Evolutionary conservation across 2,888 invertebrate species (phyloP).

Genomic region (Meliscaeva auricollis): DNA sequence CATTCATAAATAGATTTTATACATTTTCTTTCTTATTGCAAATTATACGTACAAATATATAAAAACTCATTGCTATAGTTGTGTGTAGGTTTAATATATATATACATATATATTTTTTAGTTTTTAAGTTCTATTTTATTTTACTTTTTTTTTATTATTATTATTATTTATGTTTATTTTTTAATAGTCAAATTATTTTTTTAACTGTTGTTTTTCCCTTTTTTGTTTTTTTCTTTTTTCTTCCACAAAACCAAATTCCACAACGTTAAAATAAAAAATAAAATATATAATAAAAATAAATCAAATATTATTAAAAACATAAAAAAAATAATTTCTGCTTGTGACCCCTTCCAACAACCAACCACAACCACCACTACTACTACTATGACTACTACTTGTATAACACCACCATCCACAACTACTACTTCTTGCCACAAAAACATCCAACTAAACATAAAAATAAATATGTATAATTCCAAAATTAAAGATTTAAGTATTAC

Average conservation of each 20-base stretch:
- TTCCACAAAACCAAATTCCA: slow-evolving; percentile 76
- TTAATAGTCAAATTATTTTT: slow-evolving; percentile 79
- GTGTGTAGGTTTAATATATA: too few relatives aligned
- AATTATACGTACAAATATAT: too few relatives aligned
- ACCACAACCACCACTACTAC: slow-evolving; percentile 45
- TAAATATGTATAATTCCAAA: slow-evolving; percentile 22
- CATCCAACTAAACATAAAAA: slow-evolving; percentile 55
- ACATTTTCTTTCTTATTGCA: too few relatives aligned
- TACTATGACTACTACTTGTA: slow-evolving; percentile 32
- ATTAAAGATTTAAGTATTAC: slow-evolving; percentile 89
- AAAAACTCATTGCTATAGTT: too few relatives aligned
- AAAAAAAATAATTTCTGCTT: slow-evolving; percentile 66
- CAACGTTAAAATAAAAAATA: slow-evolving; percentile 54
- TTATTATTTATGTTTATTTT: slow-evolving; percentile 75
- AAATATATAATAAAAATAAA: slow-evolving; percentile 61
- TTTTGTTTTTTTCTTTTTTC: slow-evolving; percentile 78
- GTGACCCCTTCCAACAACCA: slow-evolving; percentile 61
- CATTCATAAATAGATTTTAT: too few relatives aligned
- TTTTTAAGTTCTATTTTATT: slow-evolving; percentile 1
- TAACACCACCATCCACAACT: slow-evolving; percentile 66
- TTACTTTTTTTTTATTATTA: slow-evolving; percentile 43
- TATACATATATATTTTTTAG: too few relatives aligned
- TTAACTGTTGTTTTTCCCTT: slow-evolving; percentile 79
- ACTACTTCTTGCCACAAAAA: slow-evolving; percentile 68
- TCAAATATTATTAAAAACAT: slow-evolving; percentile 57